phyloP scores from a whole-genome alignment of 1,140 invertebrate species.

The Pachypeltis micranthus region DNA sequence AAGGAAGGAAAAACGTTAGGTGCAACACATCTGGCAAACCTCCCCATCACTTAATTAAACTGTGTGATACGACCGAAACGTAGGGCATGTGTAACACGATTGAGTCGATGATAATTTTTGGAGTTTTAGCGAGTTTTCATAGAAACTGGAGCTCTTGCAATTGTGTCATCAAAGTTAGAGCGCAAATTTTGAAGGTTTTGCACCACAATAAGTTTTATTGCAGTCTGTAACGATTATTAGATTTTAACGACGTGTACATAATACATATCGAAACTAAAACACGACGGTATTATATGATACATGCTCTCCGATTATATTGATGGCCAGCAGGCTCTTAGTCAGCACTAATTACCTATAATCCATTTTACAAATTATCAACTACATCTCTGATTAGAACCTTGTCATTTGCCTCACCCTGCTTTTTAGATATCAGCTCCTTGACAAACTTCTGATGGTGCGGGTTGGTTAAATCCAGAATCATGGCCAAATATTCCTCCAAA shows the following conservation, averaged over 20 bases:
- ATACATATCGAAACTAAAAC: not conserved
- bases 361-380: slow-evolving; percentile 14
- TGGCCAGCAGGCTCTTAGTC: not conserved
- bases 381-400: not conserved
- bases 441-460: slow-evolving; percentile 51
- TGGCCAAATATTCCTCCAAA: slow-evolving; percentile 55
- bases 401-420: not conserved
- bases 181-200: too few relatives aligned
- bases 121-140: too few relatives aligned
- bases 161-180: too few relatives aligned
- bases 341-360: slow-evolving; percentile 8
- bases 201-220: too few relatives aligned
- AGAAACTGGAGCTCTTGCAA: too few relatives aligned
- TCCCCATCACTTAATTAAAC: not conserved
- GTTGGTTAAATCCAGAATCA: slow-evolving; percentile 49
- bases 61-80: not conserved
- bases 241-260: not conserved
- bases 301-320: not conserved
- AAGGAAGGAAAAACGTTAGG: not conserved
- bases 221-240: too few relatives aligned
- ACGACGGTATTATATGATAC: not conserved
- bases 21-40: not conserved
- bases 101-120: too few relatives aligned
- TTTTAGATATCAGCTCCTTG: slow-evolving; percentile 37
- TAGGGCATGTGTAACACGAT: too few relatives aligned